Evolutionary conservation across 2,113 vertebrate species (phyloP).

Genomic region (Mustelus asterias): DNA sequence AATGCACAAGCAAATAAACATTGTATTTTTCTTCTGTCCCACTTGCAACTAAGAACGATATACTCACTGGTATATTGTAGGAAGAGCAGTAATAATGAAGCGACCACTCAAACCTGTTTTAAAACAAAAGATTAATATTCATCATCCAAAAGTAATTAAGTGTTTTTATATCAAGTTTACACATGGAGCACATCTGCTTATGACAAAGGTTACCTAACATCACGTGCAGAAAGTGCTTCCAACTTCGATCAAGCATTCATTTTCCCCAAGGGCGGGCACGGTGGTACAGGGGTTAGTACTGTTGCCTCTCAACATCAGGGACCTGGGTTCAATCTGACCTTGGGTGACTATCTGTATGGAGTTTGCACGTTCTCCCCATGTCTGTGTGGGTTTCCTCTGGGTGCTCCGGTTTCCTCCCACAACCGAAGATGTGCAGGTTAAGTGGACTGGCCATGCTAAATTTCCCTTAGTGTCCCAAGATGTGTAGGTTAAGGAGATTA

Average conservation of each 20-base stretch:
- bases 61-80: slow-evolving; percentile 96
- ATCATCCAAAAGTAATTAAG: not conserved
- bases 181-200: not conserved
- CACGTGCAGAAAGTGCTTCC: not conserved
- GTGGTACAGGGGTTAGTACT: no score
- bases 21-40: not conserved
- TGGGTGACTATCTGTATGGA: no score
- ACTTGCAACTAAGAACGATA: not conserved
- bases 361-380: no score
- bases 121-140: not conserved
- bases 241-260: not conserved
- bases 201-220: not conserved
- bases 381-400: no score
- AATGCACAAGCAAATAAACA: not conserved
- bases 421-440: no score
- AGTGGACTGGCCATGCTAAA: no score
- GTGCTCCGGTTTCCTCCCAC: no score
- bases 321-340: no score
- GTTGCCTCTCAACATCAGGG: no score
- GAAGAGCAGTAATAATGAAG: slow-evolving; percentile 94
- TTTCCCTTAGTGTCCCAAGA: no score
- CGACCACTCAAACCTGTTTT: slow-evolving; percentile 79
- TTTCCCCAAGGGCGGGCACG: not conserved
- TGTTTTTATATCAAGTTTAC: not conserved
- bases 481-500: no score